Percentiles rank a stretch among this genome's conserved stretches.
These are phyloP conservation scores for Epistrophe eligans DNA, from an alignment of 2,888 invertebrate species.

Conservation along the genomic window DNA sequence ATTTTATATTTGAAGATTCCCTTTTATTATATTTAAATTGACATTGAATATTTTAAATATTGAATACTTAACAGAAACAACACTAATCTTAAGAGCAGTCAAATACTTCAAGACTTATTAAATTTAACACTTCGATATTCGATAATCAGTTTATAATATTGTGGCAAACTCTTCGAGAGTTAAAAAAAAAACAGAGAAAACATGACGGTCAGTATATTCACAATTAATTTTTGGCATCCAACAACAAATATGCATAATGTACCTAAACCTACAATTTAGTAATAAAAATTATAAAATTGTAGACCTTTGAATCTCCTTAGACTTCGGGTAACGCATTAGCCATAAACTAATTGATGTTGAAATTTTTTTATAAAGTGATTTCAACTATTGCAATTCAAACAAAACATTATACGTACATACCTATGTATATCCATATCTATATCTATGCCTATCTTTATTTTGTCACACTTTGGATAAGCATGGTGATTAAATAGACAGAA, in stretches of 20 bases:
- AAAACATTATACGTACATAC: neutral
- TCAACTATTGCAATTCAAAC: conserved; percentile 19
- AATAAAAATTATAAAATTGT: neutral
- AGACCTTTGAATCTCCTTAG: neutral
- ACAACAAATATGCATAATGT: no score
- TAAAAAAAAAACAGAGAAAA: neutral
- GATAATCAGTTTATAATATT: neutral
- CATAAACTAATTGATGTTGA: neutral
- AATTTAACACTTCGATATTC: conserved; percentile 3
- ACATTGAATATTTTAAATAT: no score
- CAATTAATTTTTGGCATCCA: neutral
- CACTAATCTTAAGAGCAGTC: neutral
- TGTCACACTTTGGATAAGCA: conserved; percentile 6
- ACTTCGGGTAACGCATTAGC: neutral
- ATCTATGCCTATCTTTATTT: neutral
- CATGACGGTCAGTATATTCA: neutral
- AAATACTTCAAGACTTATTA: neutral
- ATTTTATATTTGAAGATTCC: no score
- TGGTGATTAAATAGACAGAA: neutral
- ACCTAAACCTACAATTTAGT: neutral
- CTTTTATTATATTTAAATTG: no score
- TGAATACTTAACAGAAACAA: no score
- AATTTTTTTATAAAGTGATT: neutral
- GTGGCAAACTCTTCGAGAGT: no score
- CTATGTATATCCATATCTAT: neutral